phyloP scores from a whole-genome alignment of 2,113 vertebrate species.

The Myotis lucifugus region DNA sequence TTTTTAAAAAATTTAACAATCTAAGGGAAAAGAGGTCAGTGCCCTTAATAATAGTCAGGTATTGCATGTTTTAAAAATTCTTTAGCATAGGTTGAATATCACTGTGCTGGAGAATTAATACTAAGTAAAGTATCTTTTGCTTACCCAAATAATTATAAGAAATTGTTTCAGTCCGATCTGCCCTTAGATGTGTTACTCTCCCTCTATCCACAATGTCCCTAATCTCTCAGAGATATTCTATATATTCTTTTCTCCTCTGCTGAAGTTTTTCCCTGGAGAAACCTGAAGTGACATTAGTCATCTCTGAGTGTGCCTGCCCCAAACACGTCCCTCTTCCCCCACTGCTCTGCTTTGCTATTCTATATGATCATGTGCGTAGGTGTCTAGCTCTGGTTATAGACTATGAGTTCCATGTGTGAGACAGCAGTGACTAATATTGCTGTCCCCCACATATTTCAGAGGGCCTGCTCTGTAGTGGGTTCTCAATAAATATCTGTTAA shows the following conservation, averaged over 20 bases:
- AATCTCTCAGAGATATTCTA: background rate
- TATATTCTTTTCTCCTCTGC: background rate
- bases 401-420: background rate
- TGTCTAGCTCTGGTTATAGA: background rate
- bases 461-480: background rate
- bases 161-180: background rate
- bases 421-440: background rate
- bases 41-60: too few species aligned
- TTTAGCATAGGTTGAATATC: too few species aligned
- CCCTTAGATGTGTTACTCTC: background rate
- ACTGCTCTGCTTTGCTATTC: background rate
- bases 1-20: background rate
- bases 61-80: too few species aligned
- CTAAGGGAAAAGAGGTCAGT: background rate
- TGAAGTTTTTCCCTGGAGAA: background rate
- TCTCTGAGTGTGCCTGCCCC: background rate
- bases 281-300: background rate
- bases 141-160: background rate
- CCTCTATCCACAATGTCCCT: background rate
- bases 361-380: background rate
- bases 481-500: background rate
- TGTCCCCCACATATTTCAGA: slow-evolving; percentile 4
- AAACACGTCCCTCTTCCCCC: background rate
- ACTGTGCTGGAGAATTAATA: background rate
- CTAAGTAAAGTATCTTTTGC: background rate